Percentiles rank a stretch among this genome's conserved stretches.
phyloP scores from a whole-genome alignment of 64 coral and sea anemone genomes.

The Pocillopora damicornis region DNA sequence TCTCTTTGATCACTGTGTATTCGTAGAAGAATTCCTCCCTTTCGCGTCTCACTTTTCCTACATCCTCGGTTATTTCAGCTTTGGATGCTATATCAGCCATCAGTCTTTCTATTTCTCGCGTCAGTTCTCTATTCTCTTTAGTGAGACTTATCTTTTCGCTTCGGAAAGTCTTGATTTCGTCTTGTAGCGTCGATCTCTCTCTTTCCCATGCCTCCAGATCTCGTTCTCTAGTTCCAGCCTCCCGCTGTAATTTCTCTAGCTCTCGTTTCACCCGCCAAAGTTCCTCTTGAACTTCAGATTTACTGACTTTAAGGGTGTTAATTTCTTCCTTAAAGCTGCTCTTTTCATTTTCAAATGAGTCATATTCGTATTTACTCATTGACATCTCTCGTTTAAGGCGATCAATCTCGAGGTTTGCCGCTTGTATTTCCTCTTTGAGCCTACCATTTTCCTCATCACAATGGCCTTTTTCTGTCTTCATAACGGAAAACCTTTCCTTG shows the following conservation, averaged over 20 bases:
- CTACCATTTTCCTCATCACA: slow-evolving; percentile 44
- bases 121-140: slow-evolving; percentile 49
- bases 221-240: not conserved
- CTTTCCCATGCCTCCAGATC: slow-evolving; percentile 28
- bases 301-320: slow-evolving; percentile 15
- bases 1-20: slow-evolving; percentile 64
- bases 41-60: slow-evolving; percentile 14
- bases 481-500: slow-evolving; percentile 35
- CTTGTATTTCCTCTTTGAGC: slow-evolving; percentile 31
- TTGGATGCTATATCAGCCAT: slow-evolving; percentile 4
- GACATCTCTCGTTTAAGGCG: slow-evolving; percentile 45
- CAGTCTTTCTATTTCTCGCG: slow-evolving; percentile 45
- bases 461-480: slow-evolving; percentile 34
- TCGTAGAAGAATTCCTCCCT: slow-evolving; percentile 71
- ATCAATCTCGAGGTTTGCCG: slow-evolving; percentile 39
- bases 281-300: slow-evolving; percentile 27
- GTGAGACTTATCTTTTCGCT: slow-evolving; percentile 28
- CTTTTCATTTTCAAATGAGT: slow-evolving; percentile 32
- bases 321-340: slow-evolving; percentile 44
- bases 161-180: slow-evolving; percentile 39
- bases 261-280: slow-evolving; percentile 2
- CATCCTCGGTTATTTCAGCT: slow-evolving; percentile 7
- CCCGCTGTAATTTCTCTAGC: slow-evolving; percentile 20
- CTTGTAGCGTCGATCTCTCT: slow-evolving; percentile 48
- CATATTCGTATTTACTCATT: slow-evolving; percentile 20